phyloP scores from a whole-genome alignment of 92 coral and sea anemone species.

The Isaurus tuberculatus region DNA sequence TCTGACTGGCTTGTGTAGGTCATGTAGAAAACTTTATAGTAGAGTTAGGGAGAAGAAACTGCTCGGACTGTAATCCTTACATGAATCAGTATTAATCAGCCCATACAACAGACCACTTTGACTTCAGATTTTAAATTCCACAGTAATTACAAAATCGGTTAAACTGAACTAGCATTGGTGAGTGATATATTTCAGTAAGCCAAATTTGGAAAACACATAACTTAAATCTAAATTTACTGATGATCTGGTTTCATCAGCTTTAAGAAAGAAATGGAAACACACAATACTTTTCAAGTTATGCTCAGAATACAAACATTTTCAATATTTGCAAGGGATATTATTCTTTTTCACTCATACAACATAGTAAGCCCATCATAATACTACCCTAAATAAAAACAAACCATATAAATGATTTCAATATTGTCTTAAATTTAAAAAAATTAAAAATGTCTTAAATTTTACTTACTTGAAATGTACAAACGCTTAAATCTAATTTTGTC shows the following conservation, averaged over 20 bases:
- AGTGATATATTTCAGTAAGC: background rate
- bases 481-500: too few species aligned
- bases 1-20: background rate
- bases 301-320: background rate
- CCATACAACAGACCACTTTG: background rate
- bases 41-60: background rate
- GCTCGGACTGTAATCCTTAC: background rate
- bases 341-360: background rate
- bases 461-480: background rate
- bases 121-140: background rate
- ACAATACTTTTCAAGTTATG: background rate
- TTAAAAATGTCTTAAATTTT: background rate
- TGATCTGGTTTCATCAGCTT: slow-evolving; percentile 23
- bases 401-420: background rate
- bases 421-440: background rate
- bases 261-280: background rate
- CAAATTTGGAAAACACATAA: slow-evolving; percentile 33
- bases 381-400: background rate
- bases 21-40: background rate
- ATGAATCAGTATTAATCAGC: background rate
- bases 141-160: slow-evolving; percentile 3
- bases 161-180: background rate
- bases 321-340: background rate
- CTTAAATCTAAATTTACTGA: slow-evolving; percentile 40
- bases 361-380: background rate